phyloP scores from a whole-genome alignment of 2,797 vertebrate genomes.

The Potorous gilbertii region DNA sequence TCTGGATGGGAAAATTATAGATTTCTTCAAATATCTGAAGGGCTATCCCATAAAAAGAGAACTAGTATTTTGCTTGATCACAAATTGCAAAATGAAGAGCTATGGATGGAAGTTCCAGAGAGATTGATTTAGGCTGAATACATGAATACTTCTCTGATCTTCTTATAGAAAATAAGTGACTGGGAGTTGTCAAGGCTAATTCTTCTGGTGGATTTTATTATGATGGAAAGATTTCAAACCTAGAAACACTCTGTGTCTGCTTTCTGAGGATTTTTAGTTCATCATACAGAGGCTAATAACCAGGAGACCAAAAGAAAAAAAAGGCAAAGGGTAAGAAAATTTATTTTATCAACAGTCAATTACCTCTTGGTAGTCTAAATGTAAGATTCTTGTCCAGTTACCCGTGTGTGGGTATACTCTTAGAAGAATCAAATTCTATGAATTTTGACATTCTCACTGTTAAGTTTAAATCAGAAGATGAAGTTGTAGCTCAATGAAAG shows the following conservation, averaged over 20 bases:
- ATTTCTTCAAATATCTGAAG: not conserved
- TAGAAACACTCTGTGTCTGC: not conserved
- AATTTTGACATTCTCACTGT: not conserved
- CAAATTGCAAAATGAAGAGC: not conserved
- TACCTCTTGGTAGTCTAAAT: not conserved
- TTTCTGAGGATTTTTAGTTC: not conserved
- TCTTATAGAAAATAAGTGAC: not conserved
- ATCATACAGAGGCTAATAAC: not conserved
- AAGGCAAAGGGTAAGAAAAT: not conserved
- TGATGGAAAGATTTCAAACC: not conserved
- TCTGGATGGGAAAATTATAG: not conserved
- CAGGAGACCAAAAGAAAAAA: not conserved
- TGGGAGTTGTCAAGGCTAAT: not conserved
- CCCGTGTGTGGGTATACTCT: not conserved
- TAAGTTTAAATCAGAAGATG: not conserved
- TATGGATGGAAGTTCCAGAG: not conserved
- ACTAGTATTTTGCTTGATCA: not conserved
- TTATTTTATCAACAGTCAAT: not conserved
- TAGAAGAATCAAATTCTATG: not conserved
- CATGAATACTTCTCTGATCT: not conserved
- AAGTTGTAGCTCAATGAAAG: not conserved
- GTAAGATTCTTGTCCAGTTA: not conserved
- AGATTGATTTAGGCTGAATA: not conserved
- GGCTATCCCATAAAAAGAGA: not conserved
- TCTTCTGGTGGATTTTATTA: not conserved